Conservation (phyloP, 2,888 invertebrate genomes). For the Aspidiotus destructor region DNA sequence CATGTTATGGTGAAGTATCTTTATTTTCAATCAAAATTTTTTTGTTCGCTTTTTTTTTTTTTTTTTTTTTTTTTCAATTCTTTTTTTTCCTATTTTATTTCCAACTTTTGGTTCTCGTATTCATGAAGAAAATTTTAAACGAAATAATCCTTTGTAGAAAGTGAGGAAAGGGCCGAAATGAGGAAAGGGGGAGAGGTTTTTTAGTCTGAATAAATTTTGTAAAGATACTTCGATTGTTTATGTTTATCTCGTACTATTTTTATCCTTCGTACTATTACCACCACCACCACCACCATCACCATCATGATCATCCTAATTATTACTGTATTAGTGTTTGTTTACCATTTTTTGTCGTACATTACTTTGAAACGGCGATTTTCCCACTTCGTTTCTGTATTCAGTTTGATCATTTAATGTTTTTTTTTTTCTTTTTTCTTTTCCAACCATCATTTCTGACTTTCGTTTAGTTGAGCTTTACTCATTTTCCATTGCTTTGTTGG, state of each 20-base stretch:
- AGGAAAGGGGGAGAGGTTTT: too few relatives aligned
- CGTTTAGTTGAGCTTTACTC: conserved; percentile 24
- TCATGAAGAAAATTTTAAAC: too few relatives aligned
- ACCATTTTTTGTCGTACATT: conserved; percentile 9
- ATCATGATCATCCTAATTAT: too few relatives aligned
- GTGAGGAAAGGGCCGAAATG: too few relatives aligned
- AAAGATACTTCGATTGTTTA: conserved; percentile 8
- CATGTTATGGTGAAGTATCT: conserved; percentile 13
- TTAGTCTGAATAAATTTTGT: not conserved
- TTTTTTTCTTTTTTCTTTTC: conserved; percentile 23
- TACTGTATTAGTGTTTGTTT: not conserved
- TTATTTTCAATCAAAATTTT: conserved; percentile 4
- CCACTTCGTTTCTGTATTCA: conserved; percentile 12
- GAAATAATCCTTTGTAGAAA: too few relatives aligned
- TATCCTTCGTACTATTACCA: too few relatives aligned
- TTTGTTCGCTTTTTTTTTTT: not conserved
- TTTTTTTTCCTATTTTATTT: not conserved
- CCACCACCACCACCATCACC: too few relatives aligned
- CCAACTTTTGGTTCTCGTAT: not conserved
- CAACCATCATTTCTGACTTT: conserved; percentile 10
- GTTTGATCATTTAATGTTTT: conserved; percentile 6
- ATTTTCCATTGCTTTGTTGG: conserved; percentile 29
- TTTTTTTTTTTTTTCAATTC: too few relatives aligned
- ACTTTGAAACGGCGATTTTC: conserved; percentile 7
- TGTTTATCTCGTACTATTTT: not conserved